Evolutionary conservation across 1,140 invertebrate genomes (phyloP).

Genomic region (Zaprionus kolodkinae): DNA sequence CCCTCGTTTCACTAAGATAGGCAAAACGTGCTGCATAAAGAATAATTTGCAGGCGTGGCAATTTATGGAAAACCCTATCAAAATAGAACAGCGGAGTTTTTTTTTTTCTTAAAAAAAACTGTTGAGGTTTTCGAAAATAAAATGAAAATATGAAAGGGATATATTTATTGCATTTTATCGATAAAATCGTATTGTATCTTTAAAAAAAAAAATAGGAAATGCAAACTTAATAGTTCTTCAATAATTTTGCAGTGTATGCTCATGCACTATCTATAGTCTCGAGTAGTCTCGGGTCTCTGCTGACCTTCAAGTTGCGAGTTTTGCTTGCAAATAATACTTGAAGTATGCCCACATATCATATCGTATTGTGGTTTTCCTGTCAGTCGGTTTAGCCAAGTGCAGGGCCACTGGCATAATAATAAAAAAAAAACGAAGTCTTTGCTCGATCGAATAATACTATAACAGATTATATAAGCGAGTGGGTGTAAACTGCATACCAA

Average conservation of each 20-base stretch:
- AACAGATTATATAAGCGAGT: conserved; percentile 23
- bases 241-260: neutral
- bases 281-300: neutral
- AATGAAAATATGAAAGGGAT: no score
- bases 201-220: neutral
- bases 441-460: conserved; percentile 3
- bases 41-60: neutral
- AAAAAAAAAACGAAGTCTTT: neutral
- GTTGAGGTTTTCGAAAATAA: no score
- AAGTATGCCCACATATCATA: conserved; percentile 5
- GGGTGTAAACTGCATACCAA: conserved; percentile 50
- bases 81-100: neutral
- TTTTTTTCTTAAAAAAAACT: neutral
- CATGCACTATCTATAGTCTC: neutral
- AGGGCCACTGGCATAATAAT: conserved; percentile 24
- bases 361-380: conserved; percentile 11
- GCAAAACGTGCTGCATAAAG: neutral
- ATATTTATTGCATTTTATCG: neutral
- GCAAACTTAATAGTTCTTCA: neutral
- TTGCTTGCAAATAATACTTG: conserved; percentile 4
- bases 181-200: neutral
- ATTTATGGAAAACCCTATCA: neutral
- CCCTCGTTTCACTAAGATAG: neutral
- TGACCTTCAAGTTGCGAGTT: conserved; percentile 20
- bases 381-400: conserved; percentile 29